Conservation (phyloP, 2,797 vertebrate genomes). For the Coendou prehensilis region DNA sequence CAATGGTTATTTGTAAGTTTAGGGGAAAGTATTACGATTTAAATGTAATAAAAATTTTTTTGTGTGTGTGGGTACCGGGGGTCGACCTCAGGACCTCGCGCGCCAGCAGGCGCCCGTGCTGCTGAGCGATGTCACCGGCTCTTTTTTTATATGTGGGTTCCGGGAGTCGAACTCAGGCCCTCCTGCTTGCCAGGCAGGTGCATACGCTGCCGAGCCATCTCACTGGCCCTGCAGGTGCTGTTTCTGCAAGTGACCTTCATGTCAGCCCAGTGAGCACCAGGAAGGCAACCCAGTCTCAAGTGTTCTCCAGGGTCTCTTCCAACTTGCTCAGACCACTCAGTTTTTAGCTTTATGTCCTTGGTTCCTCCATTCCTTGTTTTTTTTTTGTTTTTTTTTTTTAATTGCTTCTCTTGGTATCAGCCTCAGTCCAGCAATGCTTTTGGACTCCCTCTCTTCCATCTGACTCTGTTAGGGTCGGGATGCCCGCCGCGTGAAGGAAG, state of each 20-base stretch:
- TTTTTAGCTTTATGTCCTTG: not conserved
- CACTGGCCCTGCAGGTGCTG: not conserved
- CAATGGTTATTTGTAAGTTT: not conserved
- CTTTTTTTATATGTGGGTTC: too few relatives aligned
- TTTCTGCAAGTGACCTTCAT: not conserved
- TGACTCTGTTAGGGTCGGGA: too few relatives aligned
- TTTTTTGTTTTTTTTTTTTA: not conserved
- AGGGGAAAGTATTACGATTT: constrained; percentile 23
- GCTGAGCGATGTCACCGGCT: too few relatives aligned
- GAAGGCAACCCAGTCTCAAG: not conserved
- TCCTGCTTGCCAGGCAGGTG: too few relatives aligned
- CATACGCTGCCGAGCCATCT: too few relatives aligned
- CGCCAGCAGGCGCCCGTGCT: too few relatives aligned
- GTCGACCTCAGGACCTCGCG: too few relatives aligned
- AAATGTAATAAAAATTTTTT: not conserved
- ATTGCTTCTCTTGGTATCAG: not conserved
- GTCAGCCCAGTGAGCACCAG: not conserved
- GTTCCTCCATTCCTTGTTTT: not conserved
- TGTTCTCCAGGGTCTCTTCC: not conserved
- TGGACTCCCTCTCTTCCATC: not conserved
- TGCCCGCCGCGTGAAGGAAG: too few relatives aligned
- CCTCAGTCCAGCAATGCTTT: not conserved
- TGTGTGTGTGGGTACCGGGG: too few relatives aligned
- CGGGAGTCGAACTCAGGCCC: too few relatives aligned
- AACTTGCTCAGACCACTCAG: not conserved